phyloP scores from a whole-genome alignment of 2,888 invertebrate genomes.

The Ethmia dodecea region DNA sequence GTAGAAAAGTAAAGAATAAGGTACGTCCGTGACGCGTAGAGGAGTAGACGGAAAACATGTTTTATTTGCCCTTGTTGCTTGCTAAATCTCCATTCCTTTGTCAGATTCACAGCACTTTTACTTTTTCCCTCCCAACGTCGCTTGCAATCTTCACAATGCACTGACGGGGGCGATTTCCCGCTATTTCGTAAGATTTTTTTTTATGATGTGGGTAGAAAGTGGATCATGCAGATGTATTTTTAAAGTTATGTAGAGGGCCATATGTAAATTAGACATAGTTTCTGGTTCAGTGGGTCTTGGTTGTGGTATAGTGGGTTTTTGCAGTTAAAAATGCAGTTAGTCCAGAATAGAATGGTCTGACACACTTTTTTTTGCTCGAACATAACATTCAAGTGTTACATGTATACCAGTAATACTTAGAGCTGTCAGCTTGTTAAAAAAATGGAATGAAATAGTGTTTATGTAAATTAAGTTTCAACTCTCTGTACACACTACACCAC shows the following conservation, averaged over 20 bases:
- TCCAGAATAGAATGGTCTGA: constrained; percentile 32
- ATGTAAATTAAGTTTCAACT: too few species aligned
- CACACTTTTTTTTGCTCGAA: constrained; percentile 18
- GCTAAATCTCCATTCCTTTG: constrained; percentile 70
- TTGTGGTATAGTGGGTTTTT: constrained; percentile 33
- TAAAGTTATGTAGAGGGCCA: constrained; percentile 14
- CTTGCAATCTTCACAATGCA: constrained; percentile 21
- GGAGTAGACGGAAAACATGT: constrained; percentile 47
- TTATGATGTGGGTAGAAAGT: constrained; percentile 5
- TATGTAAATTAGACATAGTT: constrained; percentile 46
- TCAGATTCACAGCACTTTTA: constrained; percentile 64
- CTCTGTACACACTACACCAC: too few species aligned
- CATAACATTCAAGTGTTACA: too few species aligned
- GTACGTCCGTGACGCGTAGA: constrained; percentile 32
- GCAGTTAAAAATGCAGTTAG: constrained; percentile 36
- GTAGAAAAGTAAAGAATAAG: constrained; percentile 32
- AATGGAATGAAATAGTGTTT: too few species aligned
- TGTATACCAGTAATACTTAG: too few species aligned
- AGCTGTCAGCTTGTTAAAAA: too few species aligned
- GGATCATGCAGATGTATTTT: constrained; percentile 8
- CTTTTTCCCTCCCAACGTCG: constrained; percentile 42
- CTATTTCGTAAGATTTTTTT: constrained; percentile 35
- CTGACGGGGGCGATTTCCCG: constrained; percentile 39
- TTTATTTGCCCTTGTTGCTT: constrained; percentile 67
- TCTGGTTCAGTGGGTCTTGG: constrained; percentile 41